Evolutionary conservation across 2,888 invertebrate genomes (phyloP).

Genomic region (Leptopterna dolabrata): DNA sequence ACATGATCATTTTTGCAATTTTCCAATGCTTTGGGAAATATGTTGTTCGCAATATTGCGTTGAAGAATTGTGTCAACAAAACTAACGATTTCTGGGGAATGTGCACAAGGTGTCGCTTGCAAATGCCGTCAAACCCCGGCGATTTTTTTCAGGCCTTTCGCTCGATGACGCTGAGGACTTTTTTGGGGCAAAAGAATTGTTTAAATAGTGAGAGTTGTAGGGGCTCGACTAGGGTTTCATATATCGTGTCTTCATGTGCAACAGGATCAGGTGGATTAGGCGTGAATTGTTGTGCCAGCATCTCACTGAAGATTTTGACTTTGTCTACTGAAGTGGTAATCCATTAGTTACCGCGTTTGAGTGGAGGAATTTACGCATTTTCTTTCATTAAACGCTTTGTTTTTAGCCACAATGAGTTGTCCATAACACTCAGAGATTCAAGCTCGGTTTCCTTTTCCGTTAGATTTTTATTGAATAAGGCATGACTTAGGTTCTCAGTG

Average conservation of each 20-base stretch:
- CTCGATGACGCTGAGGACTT: not conserved
- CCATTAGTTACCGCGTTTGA: not conserved
- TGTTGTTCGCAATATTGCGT: not conserved
- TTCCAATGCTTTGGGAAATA: constrained; percentile 9
- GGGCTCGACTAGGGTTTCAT: not conserved
- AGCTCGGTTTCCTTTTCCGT: not conserved
- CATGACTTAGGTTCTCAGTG: not conserved
- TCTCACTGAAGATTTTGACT: not conserved
- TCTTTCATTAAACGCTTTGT: not conserved
- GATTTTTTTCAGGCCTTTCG: not conserved
- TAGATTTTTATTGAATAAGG: not conserved
- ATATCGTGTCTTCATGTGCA: no score
- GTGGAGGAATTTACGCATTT: not conserved
- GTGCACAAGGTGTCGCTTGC: not conserved
- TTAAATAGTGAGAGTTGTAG: not conserved
- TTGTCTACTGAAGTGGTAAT: not conserved
- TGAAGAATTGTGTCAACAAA: not conserved
- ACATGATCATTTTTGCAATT: not conserved
- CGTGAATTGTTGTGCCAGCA: not conserved
- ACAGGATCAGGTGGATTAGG: not conserved
- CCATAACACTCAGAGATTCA: not conserved
- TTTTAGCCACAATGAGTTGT: not conserved
- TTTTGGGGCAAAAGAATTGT: not conserved
- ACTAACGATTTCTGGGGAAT: not conserved
- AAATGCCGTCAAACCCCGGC: not conserved